Evolutionary conservation across 2,797 vertebrate species (phyloP).

Genomic region (Acanthis flammea): DNA sequence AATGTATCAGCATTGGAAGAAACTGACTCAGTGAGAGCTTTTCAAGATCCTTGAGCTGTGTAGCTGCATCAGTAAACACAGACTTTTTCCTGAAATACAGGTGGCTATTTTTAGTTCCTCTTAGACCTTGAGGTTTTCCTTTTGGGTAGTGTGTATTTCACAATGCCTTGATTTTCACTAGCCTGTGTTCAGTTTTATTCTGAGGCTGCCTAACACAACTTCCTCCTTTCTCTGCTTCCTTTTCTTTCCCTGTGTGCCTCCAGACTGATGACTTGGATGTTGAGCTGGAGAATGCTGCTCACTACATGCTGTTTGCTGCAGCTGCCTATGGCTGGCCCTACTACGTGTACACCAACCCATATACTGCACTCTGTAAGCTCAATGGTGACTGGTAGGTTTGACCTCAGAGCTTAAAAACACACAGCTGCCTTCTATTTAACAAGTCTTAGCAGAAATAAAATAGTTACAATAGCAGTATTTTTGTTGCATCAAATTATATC

Average conservation of each 20-base stretch:
- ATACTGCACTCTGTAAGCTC: conserved; percentile 89
- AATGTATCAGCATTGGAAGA: background rate
- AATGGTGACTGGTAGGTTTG: conserved; percentile 86
- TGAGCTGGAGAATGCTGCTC: conserved; percentile 87
- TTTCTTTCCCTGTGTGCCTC: background rate
- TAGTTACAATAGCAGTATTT: background rate
- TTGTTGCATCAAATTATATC: background rate
- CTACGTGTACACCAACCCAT: conserved; percentile 86
- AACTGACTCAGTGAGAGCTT: background rate
- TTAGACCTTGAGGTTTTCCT: background rate
- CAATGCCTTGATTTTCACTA: background rate
- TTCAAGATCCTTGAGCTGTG: background rate
- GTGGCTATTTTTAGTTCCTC: background rate
- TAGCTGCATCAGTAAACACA: background rate
- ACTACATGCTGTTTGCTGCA: conserved; percentile 91
- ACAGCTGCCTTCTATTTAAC: background rate
- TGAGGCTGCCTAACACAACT: background rate
- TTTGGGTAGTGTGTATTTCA: background rate
- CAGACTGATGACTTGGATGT: conserved; percentile 85
- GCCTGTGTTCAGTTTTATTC: background rate
- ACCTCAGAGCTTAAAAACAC: background rate
- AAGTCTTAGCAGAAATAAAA: background rate
- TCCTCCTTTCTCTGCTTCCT: background rate
- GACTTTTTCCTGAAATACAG: background rate
- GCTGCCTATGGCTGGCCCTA: conserved; percentile 96